Evolutionary conservation across 1,140 invertebrate genomes (phyloP), one percentile per base, ranked within the genome.

Genomic region (Diorhabda carinulata): DNA sequence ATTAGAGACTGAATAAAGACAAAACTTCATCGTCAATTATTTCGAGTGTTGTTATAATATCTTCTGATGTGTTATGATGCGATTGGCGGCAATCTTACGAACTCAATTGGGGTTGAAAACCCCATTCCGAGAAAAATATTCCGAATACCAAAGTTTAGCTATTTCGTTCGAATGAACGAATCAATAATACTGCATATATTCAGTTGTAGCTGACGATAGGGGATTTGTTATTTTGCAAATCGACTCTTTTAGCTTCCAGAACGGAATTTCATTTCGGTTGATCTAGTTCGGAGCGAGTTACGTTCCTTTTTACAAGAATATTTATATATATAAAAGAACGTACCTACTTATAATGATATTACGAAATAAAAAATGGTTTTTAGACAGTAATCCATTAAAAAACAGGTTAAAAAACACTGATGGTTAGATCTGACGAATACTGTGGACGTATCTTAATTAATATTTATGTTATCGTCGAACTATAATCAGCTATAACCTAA

Each of bases 161-260:
- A 41, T 10, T 65, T 65, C 64, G 64, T 56, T 56, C 47, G 25
- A 44, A 56, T 65, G 58, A 45, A 70, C 52, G 67, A 70, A 70
- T 70, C 69, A 60, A 67, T 70, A 68, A 69, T 62, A 70, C 61
- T 52, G 44, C 45, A n/a, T 52, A 52, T 52, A 52, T 52, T 8
- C 6, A 52, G 61, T 1, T 43, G 44, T 9, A 43, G 41, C 43
- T 43, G 58, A 43, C 61, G 64, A 63, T 57, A 67, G 60, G 43
- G 60, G 64, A 70, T 70, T 66, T 67, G 69, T 70, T 70, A 70
- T 70, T 70, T 66, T 61, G 63, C 59, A 70, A 70, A 70, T 66
- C 58, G 64, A 62, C 57, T 67, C 60, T 61, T 70, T 70, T 70
- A 45, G 64, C 64, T 65, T 25, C 10, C 57, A 66, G 61, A 57